phyloP scores from a whole-genome alignment of 2,113 vertebrate genomes.

The Sceloporus tristichus region DNA sequence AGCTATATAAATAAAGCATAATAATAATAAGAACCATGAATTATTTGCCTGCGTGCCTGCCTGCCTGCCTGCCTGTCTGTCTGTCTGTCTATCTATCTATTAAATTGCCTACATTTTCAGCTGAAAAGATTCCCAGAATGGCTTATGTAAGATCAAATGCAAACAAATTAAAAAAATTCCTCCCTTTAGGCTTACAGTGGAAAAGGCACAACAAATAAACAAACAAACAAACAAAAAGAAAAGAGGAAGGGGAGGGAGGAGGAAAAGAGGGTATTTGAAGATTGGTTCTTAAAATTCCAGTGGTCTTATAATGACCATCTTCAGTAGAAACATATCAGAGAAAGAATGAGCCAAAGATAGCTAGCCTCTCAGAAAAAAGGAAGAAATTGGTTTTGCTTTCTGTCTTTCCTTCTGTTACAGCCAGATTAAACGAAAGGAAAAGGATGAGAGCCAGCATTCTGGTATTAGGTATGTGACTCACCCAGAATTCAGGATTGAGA shows the following conservation, averaged over 20 bases:
- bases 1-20: no score
- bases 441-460: neutral
- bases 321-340: neutral
- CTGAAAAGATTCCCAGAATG: neutral
- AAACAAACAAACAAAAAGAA: neutral
- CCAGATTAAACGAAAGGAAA: neutral
- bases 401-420: no score
- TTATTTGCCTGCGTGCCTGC: neutral
- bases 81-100: neutral
- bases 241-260: neutral
- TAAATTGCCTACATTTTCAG: neutral
- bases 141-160: neutral
- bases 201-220: neutral
- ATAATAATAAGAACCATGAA: no score
- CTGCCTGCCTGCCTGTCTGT: no score
- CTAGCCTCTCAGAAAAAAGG: neutral
- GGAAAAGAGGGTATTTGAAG: neutral
- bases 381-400: neutral
- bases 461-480: neutral
- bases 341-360: no score
- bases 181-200: neutral
- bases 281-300: neutral
- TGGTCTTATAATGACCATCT: neutral
- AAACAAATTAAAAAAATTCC: neutral
- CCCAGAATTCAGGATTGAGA: no score